phyloP scores from a whole-genome alignment of 2,797 vertebrate species.

The Sebastes vulpes region DNA sequence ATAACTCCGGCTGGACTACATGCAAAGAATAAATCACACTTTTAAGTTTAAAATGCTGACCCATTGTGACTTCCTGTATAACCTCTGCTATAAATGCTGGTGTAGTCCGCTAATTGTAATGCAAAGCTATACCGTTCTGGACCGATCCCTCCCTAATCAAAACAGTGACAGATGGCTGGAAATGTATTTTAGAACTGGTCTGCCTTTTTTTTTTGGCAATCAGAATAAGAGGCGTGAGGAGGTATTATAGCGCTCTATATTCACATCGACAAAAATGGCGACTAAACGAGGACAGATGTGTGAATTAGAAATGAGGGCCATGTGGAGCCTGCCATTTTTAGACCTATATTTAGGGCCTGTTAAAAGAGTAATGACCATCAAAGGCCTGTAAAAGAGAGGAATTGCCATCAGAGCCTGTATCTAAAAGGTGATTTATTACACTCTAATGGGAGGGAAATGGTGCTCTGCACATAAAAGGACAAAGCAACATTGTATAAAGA shows the following conservation, averaged over 20 bases:
- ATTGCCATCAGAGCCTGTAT: conserved; percentile 81
- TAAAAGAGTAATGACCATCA: conserved; percentile 89
- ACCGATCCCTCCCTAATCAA: conserved; percentile 32
- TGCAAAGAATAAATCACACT: conserved; percentile 1
- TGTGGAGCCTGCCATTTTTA: conserved; percentile 85
- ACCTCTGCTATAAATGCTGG: background rate
- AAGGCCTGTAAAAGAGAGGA: conserved; percentile 84
- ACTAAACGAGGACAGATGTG: conserved; percentile 87
- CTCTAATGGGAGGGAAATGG: conserved; percentile 84
- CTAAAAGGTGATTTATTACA: conserved; percentile 87
- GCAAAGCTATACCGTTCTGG: conserved; percentile 21
- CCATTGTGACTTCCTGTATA: background rate
- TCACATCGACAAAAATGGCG: conserved; percentile 76
- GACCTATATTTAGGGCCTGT: conserved; percentile 87
- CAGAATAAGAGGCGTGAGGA: conserved; percentile 38
- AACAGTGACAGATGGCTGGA: conserved; percentile 65
- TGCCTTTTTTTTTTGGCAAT: conserved; percentile 40
- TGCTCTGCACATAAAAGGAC: conserved; percentile 77
- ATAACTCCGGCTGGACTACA: conserved; percentile 1
- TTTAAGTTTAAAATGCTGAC: conserved; percentile 2
- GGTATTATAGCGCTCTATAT: conserved; percentile 63
- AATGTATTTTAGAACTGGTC: conserved; percentile 59
- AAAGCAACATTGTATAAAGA: conserved; percentile 68
- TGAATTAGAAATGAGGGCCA: conserved; percentile 87
- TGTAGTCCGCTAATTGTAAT: conserved; percentile 32